These are phyloP conservation scores for Lydus trimaculatus DNA, from an alignment of 2,888 invertebrate genomes.

Conservation along the genomic window DNA sequence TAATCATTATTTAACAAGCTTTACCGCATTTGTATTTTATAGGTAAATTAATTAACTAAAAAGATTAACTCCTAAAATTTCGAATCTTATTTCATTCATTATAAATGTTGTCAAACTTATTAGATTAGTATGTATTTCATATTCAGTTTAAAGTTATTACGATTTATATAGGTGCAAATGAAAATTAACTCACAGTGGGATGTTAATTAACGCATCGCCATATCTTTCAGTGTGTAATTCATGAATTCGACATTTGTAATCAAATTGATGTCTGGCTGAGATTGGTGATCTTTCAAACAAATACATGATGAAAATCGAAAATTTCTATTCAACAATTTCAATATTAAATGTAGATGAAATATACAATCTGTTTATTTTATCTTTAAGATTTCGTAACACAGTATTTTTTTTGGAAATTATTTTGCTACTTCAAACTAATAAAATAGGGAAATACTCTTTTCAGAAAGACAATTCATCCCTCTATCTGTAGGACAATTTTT, in stretches of 20 bases:
- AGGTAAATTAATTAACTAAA: neutral
- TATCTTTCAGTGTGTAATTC: neutral
- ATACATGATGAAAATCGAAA: neutral
- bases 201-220: constrained; percentile 4
- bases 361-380: neutral
- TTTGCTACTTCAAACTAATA: constrained; percentile 14
- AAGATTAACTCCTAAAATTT: neutral
- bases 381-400: constrained; percentile 6
- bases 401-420: constrained; percentile 20
- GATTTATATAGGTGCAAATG: constrained; percentile 6
- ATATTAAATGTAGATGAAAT: neutral
- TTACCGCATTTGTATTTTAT: neutral
- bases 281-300: neutral
- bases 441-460: constrained; percentile 11
- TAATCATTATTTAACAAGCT: too few relatives aligned
- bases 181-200: neutral
- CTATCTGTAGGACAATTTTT: constrained; percentile 20
- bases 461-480: constrained; percentile 22
- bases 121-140: neutral
- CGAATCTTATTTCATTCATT: neutral
- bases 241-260: constrained; percentile 8
- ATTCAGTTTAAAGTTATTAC: neutral
- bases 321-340: neutral
- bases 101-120: neutral
- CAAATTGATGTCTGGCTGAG: neutral